A percentile compares a stretch with the other conserved stretches of the same genome.
phyloP scores from a whole-genome alignment of 2,888 invertebrate species.

The Tineola bisselliella region DNA sequence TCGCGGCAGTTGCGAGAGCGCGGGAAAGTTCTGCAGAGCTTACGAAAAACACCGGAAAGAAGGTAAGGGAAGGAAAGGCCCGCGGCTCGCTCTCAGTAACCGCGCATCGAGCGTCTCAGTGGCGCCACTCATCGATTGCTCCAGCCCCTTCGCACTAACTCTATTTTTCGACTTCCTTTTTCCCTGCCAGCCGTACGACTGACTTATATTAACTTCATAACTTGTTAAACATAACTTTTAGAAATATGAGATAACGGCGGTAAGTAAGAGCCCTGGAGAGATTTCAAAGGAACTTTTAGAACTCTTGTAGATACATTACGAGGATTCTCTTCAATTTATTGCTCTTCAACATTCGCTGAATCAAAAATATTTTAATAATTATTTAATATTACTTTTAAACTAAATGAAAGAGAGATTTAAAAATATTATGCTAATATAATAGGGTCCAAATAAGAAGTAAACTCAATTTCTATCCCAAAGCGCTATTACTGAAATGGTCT shows the following conservation, averaged over 20 bases:
- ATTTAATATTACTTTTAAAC: background rate
- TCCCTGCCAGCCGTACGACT: constrained; percentile 40
- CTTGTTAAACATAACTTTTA: constrained; percentile 55
- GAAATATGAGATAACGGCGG: constrained; percentile 44
- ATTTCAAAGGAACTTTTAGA: constrained; percentile 30
- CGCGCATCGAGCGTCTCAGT: constrained; percentile 25
- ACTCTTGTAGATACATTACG: constrained; percentile 1
- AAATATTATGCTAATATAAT: background rate
- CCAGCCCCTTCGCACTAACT: constrained; percentile 38
- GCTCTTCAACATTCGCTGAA: background rate
- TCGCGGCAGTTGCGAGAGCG: constrained; percentile 17
- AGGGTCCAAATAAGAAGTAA: background rate
- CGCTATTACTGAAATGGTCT: background rate
- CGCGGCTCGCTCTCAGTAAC: constrained; percentile 18
- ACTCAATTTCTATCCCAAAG: background rate
- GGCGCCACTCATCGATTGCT: constrained; percentile 45
- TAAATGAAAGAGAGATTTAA: background rate
- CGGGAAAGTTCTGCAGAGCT: background rate
- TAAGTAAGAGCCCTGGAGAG: constrained; percentile 38
- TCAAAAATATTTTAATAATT: background rate
- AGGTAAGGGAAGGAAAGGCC: constrained; percentile 19
- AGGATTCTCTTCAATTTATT: background rate
- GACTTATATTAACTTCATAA: constrained; percentile 58
- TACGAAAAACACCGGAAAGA: constrained; percentile 29
- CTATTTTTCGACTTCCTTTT: constrained; percentile 48